Evolutionary conservation across 1,140 invertebrate species (phyloP), one percentile per base, ranked within the genome.

Genomic region (Eriosoma lanigerum): DNA sequence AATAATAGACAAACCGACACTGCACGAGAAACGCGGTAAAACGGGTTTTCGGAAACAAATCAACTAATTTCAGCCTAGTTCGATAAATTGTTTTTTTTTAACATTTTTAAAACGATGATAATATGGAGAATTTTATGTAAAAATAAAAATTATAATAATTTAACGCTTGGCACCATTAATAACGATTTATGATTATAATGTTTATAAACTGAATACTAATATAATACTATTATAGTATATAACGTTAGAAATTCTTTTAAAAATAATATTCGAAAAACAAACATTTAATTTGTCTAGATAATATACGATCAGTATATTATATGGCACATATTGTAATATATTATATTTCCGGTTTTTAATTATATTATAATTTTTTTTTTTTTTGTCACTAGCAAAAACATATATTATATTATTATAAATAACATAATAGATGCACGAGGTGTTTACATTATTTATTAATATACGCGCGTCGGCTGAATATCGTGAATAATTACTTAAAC

Each of bases 231-330:
- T 48, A 38, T 38, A 38, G 8, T 38, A 38, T 38, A 38, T n/a
- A n/a, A n/a, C 46, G 4, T 48, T 13, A 12, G 46, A 48, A 48
- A 48, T 48, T 48, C 46, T 48, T 48, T n/a, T n/a, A n/a, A n/a
- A n/a, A n/a, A n/a, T n/a, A 38, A 38, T 48, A 48, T 4, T 48
- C 19, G 66, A 64, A 48, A 68, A 68, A 68, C 38, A 68, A 68
- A 68, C 44, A 46, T 68, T 68, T 68, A 68, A 68, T 68, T 48
- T 13, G 64, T 15, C 64, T 29, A n/a, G n/a, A n/a, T n/a, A n/a
- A n/a, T n/a, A n/a, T n/a, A n/a, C n/a, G n/a, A n/a, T n/a, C n/a
- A n/a, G 32, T 38, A 17, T 38, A 21, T 68, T 8, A 15, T 48
- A 48, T 48, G n/a, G n/a, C n/a, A 48, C 46, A 48, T 32, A n/a